Percentiles rank a stretch among this genome's conserved stretches.
Evolutionary conservation across 2,888 invertebrate genomes (phyloP).

Genomic region (Clistopyga incitator): DNA sequence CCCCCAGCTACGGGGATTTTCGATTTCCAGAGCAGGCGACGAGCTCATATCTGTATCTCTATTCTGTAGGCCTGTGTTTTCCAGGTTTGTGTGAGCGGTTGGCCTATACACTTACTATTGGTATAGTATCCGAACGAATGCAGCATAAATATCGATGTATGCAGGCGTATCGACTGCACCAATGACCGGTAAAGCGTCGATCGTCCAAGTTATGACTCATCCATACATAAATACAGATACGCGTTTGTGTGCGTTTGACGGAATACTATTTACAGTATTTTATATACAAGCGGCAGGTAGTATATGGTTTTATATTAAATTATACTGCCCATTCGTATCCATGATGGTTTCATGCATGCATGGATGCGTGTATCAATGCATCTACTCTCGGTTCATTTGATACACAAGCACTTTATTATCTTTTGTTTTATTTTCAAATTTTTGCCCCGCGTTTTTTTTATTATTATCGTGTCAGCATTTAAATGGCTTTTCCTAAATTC

Average conservation of each 20-base stretch:
- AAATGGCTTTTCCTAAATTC: slow-evolving; percentile 71
- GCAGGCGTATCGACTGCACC: slow-evolving; percentile 37
- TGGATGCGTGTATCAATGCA: not conserved
- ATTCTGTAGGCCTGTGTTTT: slow-evolving; percentile 18
- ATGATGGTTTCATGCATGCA: not conserved
- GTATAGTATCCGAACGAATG: slow-evolving; percentile 21
- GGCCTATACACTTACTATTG: not conserved
- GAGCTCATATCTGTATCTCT: slow-evolving; percentile 34
- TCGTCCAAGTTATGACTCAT: slow-evolving; percentile 55
- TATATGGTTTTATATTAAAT: slow-evolving; percentile 36
- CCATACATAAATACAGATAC: slow-evolving; percentile 27
- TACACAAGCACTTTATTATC: slow-evolving; percentile 17
- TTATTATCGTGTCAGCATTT: slow-evolving; percentile 7
- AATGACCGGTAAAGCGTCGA: slow-evolving; percentile 62
- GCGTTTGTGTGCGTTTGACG: not conserved
- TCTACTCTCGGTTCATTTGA: slow-evolving; percentile 1
- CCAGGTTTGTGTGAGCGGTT: slow-evolving; percentile 4
- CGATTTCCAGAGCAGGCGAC: slow-evolving; percentile 50
- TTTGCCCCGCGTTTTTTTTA: slow-evolving; percentile 9
- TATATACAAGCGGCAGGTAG: not conserved
- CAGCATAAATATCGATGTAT: slow-evolving; percentile 53
- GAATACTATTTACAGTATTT: slow-evolving; percentile 21
- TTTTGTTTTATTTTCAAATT: slow-evolving; percentile 7
- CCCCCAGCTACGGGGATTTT: slow-evolving; percentile 35
- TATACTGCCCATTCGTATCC: slow-evolving; percentile 11